Evolutionary conservation across 2,113 vertebrate genomes (phyloP).

Genomic region (Indicator maculatus): DNA sequence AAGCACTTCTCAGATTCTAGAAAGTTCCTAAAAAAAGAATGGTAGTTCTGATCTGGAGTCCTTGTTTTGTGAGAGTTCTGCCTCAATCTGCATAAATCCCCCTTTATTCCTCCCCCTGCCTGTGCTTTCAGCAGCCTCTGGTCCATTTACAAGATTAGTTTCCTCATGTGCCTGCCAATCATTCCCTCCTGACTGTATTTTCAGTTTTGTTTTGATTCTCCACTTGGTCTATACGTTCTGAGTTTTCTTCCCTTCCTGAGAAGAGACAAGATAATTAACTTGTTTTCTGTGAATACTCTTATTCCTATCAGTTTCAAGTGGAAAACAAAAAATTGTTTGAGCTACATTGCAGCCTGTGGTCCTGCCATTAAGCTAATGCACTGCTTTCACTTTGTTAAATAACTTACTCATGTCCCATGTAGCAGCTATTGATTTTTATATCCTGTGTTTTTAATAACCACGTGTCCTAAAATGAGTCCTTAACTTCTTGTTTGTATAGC

Average conservation of each 20-base stretch:
- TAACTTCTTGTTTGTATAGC: not conserved
- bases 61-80: not conserved
- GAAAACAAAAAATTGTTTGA: not conserved
- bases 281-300: not conserved
- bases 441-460: not conserved
- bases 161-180: not conserved
- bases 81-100: slow-evolving; percentile 1
- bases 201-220: slow-evolving; percentile 5
- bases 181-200: not conserved
- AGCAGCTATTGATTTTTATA: not conserved
- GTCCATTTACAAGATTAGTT: slow-evolving; percentile 49
- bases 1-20: not conserved
- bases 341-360: not conserved
- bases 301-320: slow-evolving; percentile 1
- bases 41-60: not conserved
- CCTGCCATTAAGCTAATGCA: not conserved
- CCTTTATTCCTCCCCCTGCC: not conserved
- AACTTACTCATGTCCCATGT: not conserved
- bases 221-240: not conserved
- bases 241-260: not conserved
- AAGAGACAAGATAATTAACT: slow-evolving; percentile 37
- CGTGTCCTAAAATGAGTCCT: not conserved
- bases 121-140: not conserved
- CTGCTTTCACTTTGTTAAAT: not conserved
- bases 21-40: slow-evolving; percentile 17